These are phyloP conservation scores for Parambassis ranga DNA, from an alignment of 2,797 vertebrate species.

Conservation along the genomic window DNA sequence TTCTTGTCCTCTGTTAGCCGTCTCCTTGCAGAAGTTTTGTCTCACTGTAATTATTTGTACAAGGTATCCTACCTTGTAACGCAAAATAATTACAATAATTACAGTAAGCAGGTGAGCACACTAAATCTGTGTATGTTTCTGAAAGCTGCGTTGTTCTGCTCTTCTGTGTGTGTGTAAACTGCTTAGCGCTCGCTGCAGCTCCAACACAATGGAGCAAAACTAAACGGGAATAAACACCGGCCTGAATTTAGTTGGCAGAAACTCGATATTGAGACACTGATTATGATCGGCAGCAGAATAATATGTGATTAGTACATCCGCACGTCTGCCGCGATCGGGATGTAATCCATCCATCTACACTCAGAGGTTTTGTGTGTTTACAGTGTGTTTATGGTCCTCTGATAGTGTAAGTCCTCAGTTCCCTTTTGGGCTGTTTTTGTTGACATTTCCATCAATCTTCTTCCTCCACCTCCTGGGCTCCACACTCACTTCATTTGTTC, in stretches of 20 bases:
- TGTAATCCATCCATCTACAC: neutral
- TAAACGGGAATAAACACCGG: neutral
- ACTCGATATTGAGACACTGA: neutral
- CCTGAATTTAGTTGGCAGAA: neutral
- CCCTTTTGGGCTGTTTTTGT: neutral
- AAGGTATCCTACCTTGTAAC: too few relatives aligned
- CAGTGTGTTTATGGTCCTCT: neutral
- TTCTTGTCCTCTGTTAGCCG: too few relatives aligned
- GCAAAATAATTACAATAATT: too few relatives aligned
- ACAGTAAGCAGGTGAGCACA: too few relatives aligned
- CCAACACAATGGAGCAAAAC: neutral
- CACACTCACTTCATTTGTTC: neutral
- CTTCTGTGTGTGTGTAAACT: too few relatives aligned
- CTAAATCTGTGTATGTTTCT: too few relatives aligned
- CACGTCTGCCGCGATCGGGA: neutral
- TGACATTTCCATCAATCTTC: neutral
- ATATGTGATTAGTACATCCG: neutral
- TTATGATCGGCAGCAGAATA: neutral
- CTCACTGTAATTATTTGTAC: too few relatives aligned
- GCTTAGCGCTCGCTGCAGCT: too few relatives aligned
- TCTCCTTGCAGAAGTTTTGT: too few relatives aligned
- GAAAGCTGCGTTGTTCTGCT: too few relatives aligned
- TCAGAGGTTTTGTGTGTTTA: neutral
- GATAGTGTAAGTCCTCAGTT: neutral
- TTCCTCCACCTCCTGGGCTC: neutral